phyloP scores from a whole-genome alignment of 2,113 vertebrate genomes.

The Oxyruncus cristatus region DNA sequence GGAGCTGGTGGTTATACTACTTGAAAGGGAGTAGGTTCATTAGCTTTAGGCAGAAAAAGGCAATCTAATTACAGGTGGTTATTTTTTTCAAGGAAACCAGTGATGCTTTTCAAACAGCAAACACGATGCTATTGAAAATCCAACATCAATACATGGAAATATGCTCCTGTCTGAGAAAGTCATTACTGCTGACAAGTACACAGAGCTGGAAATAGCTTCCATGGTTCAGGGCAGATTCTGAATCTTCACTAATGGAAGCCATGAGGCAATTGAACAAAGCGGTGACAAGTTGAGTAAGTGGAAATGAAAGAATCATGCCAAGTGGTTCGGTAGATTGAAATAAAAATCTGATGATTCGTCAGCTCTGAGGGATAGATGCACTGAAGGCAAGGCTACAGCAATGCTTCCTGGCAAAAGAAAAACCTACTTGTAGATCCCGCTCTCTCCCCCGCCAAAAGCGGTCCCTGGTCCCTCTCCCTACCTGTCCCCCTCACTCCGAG shows the following conservation, averaged over 20 bases:
- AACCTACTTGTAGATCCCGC: too few species aligned
- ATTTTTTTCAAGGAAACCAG: not conserved
- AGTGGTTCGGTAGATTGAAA: not conserved
- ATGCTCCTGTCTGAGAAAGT: not conserved
- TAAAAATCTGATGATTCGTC: not conserved
- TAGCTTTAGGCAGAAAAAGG: not conserved
- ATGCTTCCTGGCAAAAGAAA: too few species aligned
- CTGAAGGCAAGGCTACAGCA: not conserved
- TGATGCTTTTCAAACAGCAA: not conserved
- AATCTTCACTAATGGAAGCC: not conserved
- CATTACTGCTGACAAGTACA: not conserved
- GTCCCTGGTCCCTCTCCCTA: not conserved
- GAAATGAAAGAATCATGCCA: not conserved
- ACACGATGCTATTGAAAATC: not conserved
- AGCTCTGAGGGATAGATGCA: accelerated
- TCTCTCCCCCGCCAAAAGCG: not conserved
- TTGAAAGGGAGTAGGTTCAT: not conserved
- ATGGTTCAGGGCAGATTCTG: not conserved
- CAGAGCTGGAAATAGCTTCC: not conserved
- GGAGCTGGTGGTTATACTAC: not conserved
- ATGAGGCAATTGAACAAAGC: not conserved
- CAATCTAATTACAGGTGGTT: not conserved
- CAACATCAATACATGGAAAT: not conserved
- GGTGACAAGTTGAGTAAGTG: not conserved
- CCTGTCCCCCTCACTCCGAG: too few species aligned